Percentiles rank a stretch among this genome's conserved stretches.
Evolutionary conservation across 2,797 vertebrate genomes (phyloP).

Genomic region (Harpagifer antarcticus): DNA sequence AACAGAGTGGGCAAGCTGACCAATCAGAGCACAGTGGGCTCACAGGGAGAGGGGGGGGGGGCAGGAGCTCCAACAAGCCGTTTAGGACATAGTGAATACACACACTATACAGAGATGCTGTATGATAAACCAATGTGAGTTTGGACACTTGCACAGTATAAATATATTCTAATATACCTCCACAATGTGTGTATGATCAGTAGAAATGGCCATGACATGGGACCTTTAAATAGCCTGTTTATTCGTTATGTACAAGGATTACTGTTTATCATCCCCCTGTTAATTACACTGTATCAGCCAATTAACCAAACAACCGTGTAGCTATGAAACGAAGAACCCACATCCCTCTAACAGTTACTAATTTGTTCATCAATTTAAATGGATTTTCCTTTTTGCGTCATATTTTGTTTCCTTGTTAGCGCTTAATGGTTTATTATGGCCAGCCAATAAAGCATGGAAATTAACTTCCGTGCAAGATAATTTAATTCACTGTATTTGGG

Average conservation of each 20-base stretch:
- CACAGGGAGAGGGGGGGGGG: too few species aligned
- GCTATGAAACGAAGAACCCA: conserved; percentile 54
- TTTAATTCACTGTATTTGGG: conserved; percentile 69
- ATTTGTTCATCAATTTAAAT: conserved; percentile 76
- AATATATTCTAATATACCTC: too few species aligned
- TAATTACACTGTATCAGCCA: conserved; percentile 67
- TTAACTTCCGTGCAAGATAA: conserved; percentile 57
- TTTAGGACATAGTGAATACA: too few species aligned
- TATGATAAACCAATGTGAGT: too few species aligned
- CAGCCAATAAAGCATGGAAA: conserved; percentile 48
- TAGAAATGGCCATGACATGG: too few species aligned
- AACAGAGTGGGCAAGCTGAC: too few species aligned
- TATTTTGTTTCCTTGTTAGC: conserved; percentile 56
- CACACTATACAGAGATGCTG: too few species aligned
- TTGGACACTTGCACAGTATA: too few species aligned
- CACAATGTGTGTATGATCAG: too few species aligned
- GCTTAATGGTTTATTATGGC: conserved; percentile 68
- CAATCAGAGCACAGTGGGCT: too few species aligned
- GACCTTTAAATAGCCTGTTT: conserved; percentile 33
- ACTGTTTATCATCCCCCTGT: conserved; percentile 63
- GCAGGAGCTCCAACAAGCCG: too few species aligned
- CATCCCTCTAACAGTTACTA: conserved; percentile 63
- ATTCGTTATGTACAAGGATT: conserved; percentile 52
- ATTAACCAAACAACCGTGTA: conserved; percentile 66
- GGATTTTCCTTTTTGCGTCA: conserved; percentile 49